These are phyloP conservation scores for Takifugu rubripes DNA, from an alignment of 2,797 vertebrate species.

Conservation along the genomic window DNA sequence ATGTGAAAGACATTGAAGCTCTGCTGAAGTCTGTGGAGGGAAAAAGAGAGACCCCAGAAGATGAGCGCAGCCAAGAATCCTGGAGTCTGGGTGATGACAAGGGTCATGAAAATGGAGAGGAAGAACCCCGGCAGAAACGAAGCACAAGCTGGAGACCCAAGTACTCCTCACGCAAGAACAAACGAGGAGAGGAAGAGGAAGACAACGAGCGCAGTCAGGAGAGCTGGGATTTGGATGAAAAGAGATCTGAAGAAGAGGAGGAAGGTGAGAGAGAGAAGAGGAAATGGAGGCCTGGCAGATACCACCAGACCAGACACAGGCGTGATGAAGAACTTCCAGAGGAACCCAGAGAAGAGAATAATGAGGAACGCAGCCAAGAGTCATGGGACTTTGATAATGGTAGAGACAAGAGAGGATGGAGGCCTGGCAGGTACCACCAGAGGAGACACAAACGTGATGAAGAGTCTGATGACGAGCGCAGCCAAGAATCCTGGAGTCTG, in stretches of 20 bases:
- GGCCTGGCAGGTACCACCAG: slow-evolving; percentile 50
- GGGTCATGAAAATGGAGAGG: slow-evolving; percentile 24
- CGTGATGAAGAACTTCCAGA: slow-evolving; percentile 38
- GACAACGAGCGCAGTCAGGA: slow-evolving; percentile 59
- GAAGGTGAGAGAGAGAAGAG: slow-evolving; percentile 57
- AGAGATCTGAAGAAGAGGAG: no score
- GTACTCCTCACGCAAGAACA: slow-evolving; percentile 54
- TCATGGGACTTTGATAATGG: slow-evolving; percentile 42
- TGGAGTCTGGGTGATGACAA: slow-evolving; percentile 64
- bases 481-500: slow-evolving; percentile 72
- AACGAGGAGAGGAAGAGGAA: slow-evolving; percentile 57
- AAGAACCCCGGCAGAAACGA: slow-evolving; percentile 51
- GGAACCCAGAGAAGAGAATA: not conserved
- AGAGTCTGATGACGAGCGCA: slow-evolving; percentile 53
- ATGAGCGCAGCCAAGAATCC: slow-evolving; percentile 73
- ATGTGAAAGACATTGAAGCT: slow-evolving; percentile 64
- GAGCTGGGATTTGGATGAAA: slow-evolving; percentile 37
- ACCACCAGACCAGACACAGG: slow-evolving; percentile 65
- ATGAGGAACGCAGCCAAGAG: slow-evolving; percentile 59
- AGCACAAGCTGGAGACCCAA: slow-evolving; percentile 48
- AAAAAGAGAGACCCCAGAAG: slow-evolving; percentile 58
- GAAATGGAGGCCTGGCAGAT: slow-evolving; percentile 47
- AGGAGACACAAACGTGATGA: slow-evolving; percentile 64
- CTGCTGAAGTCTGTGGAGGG: slow-evolving; percentile 60
- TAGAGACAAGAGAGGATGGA: slow-evolving; percentile 40